phyloP scores from a whole-genome alignment of 2,888 invertebrate species.

The Drosophila demipolita region DNA sequence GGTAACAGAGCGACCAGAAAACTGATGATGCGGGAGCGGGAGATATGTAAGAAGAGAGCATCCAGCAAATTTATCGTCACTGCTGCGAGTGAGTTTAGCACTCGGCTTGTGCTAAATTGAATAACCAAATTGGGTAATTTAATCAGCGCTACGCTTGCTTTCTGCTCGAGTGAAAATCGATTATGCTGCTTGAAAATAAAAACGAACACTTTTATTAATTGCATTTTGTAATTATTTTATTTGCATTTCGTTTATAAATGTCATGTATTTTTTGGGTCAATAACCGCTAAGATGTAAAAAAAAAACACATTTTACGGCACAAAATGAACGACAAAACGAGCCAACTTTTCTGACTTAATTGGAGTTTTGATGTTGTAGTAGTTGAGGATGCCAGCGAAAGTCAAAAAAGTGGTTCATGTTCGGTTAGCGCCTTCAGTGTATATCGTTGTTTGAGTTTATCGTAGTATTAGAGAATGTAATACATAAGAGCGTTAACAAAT shows the following conservation, averaged over 20 bases:
- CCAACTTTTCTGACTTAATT: conserved; percentile 28
- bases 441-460: conserved; percentile 22
- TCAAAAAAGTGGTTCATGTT: conserved; percentile 30
- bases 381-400: conserved; percentile 61
- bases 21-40: neutral
- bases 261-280: conserved; percentile 45
- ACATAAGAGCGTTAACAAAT: conserved; percentile 7
- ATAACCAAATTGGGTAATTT: too few relatives aligned
- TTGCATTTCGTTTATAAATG: conserved; percentile 36
- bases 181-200: neutral
- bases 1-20: neutral
- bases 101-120: neutral
- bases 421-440: conserved; percentile 11
- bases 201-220: neutral
- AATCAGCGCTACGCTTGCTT: too few relatives aligned
- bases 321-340: neutral
- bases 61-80: too few relatives aligned
- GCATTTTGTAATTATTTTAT: conserved; percentile 54
- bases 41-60: neutral
- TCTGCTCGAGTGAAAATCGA: neutral
- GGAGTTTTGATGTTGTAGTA: conserved; percentile 21
- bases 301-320: conserved; percentile 5
- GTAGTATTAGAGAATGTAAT: conserved; percentile 3
- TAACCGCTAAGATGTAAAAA: conserved; percentile 10
- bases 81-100: neutral